phyloP scores from a whole-genome alignment of 30 jellyfish, hydroid and myxozoan species.

The Aurelia aurita region DNA sequence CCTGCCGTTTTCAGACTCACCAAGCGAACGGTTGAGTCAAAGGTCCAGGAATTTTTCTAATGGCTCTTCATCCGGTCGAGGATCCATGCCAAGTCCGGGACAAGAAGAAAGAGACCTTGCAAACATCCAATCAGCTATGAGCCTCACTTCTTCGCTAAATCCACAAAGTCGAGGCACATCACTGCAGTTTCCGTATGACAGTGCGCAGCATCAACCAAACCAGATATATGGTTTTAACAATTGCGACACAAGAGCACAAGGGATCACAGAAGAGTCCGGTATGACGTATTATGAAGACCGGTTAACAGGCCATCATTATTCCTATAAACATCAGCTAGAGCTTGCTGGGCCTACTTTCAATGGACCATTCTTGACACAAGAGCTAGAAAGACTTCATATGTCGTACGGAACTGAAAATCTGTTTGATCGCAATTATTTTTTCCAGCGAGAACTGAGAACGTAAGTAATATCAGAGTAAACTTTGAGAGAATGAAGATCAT shows the following conservation, averaged over 20 bases:
- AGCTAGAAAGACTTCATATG: slow-evolving; percentile 68
- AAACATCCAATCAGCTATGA: slow-evolving; percentile 66
- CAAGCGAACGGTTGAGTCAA: neutral
- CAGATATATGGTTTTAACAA: slow-evolving; percentile 3
- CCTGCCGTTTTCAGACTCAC: slow-evolving; percentile 1
- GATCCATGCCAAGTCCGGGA: slow-evolving; percentile 64
- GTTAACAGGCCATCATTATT: neutral
- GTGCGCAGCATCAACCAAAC: slow-evolving; percentile 9
- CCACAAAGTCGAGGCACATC: slow-evolving; percentile 26
- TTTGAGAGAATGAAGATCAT: no score
- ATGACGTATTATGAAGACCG: slow-evolving; percentile 59
- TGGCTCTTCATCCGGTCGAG: slow-evolving; percentile 64
- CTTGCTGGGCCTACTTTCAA: slow-evolving; percentile 20
- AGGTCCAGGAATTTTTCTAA: slow-evolving; percentile 32
- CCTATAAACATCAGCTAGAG: slow-evolving; percentile 59
- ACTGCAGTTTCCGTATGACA: slow-evolving; percentile 60
- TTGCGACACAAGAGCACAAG: slow-evolving; percentile 36
- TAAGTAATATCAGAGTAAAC: neutral
- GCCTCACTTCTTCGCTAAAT: slow-evolving; percentile 29
- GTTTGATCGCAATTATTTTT: slow-evolving; percentile 47
- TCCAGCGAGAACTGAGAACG: slow-evolving; percentile 56
- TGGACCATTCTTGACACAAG: slow-evolving; percentile 72
- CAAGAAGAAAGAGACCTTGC: slow-evolving; percentile 65
- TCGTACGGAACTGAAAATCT: slow-evolving; percentile 59
- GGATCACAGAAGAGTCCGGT: slow-evolving; percentile 37